phyloP scores from a whole-genome alignment of 2,888 invertebrate species.

The Pemphredon lugubris region DNA sequence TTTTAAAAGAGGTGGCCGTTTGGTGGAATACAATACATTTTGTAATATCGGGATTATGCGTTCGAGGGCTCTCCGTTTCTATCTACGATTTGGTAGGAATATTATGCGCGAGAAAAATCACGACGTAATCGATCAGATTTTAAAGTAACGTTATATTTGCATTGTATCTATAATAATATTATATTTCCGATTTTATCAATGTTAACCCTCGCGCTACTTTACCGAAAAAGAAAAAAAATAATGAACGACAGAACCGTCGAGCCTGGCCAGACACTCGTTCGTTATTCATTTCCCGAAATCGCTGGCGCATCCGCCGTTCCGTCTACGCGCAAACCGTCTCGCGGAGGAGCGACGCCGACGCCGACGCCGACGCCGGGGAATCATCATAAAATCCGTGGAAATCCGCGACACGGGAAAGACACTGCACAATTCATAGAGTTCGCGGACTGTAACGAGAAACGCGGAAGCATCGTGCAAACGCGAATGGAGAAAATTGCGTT shows the following conservation, averaged over 20 bases:
- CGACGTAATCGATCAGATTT: no score
- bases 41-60: no score
- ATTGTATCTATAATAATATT: no score
- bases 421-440: slow-evolving; percentile 55
- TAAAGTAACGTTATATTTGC: no score
- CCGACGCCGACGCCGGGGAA: slow-evolving; percentile 18
- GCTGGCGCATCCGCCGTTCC: slow-evolving; percentile 32
- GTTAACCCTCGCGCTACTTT: neutral
- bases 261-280: slow-evolving; percentile 31
- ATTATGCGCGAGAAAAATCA: no score
- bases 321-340: slow-evolving; percentile 12
- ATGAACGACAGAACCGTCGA: slow-evolving; percentile 2
- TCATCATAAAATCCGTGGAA: slow-evolving; percentile 56
- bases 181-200: no score
- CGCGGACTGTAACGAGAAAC: slow-evolving; percentile 37
- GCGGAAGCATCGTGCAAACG: slow-evolving; percentile 35
- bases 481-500: slow-evolving; percentile 48
- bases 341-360: neutral
- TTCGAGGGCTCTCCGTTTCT: no score
- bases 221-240: neutral
- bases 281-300: slow-evolving; percentile 52
- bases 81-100: no score
- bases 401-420: slow-evolving; percentile 48
- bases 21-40: no score
- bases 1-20: no score